Conservation (phyloP, 2,113 vertebrate species). For the Plotosus lineatus region DNA sequence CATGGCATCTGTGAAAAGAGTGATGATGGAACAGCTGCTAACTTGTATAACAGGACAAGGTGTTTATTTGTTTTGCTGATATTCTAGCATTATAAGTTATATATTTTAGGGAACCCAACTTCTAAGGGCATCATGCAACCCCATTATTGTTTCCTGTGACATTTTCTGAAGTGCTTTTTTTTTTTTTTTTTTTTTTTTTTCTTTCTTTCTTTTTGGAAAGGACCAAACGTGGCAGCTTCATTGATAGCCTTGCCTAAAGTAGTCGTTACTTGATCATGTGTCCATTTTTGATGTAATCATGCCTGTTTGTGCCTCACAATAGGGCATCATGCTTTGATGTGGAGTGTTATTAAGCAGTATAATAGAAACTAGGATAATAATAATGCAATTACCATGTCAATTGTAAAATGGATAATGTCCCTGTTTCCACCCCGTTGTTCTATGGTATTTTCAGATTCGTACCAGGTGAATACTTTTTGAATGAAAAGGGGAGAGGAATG, state of each 20-base stretch:
- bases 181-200: too few species aligned
- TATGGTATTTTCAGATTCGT: not conserved
- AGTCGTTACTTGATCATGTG: not conserved
- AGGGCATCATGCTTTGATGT: conserved; percentile 43
- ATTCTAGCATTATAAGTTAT: too few species aligned
- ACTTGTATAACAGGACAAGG: too few species aligned
- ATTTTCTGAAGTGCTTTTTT: not conserved
- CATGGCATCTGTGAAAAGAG: too few species aligned
- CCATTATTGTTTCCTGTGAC: not conserved
- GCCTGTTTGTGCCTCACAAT: conserved; percentile 34
- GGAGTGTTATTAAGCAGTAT: conserved; percentile 41
- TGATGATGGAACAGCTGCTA: too few species aligned
- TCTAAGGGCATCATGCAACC: not conserved
- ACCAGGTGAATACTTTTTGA: conserved; percentile 5
- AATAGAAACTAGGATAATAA: conserved; percentile 27
- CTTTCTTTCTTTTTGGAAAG: too few species aligned
- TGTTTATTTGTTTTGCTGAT: too few species aligned
- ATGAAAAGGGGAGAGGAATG: not conserved
- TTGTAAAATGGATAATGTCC: conserved; percentile 32
- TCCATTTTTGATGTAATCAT: conserved; percentile 29
- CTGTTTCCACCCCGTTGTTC: conserved; percentile 7
- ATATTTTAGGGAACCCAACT: not conserved
- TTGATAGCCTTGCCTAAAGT: not conserved
- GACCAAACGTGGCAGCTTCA: not conserved
- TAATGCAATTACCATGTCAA: conserved; percentile 44